Base-by-base conservation (phyloP, 2,888 invertebrate species). In the Agrilus cyanescens region DNA sequence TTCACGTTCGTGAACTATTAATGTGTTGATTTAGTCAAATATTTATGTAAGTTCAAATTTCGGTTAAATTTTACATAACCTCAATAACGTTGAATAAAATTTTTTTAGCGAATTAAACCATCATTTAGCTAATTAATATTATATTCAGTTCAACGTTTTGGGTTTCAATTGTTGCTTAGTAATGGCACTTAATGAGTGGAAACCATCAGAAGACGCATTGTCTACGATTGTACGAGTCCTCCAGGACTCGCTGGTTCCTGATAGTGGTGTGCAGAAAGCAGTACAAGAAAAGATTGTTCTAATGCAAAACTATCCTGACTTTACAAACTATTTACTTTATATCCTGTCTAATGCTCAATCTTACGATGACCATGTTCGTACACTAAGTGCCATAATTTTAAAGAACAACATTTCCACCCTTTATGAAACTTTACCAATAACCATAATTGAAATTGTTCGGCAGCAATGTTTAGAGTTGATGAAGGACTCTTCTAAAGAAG, bases 271-370 rank as follows among this genome's bases (percentile, higher is more conserved):
- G 42, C 98, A 98, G 69, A 79, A 88, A 66, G 83, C 85, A 56
- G 96, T 97, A 57, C 96, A 97, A 79, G 85, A 95, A 85, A 94
- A 94, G 85, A 76, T 98, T 67, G 91, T 93, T 72, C 87, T 94
- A 69, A 74, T 98, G 58, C 96, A 96, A 70, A 89, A 86, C 65
- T 93, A 89, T 72, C 90, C 96, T 53, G 94, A 97, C 66, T 98
- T 98, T 70, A 94, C 95, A 67, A 96, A 95, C 67, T 98, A 98
- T 70, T 78, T 98, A 57, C 89, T 97, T 61, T 96, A 89, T 71
- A 93, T 98, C 55, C 75, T 98, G 58, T 91, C 93, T 46, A 90
- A 94, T 73, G 73, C 91, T 50, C 83, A 82, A 59, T 75, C 82
- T 40, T 94, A 94, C 78, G 90, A 95, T 72, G 96, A 95, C 65